phyloP scores from a whole-genome alignment of 2,888 invertebrate genomes.

The Lasioglossum morio region DNA sequence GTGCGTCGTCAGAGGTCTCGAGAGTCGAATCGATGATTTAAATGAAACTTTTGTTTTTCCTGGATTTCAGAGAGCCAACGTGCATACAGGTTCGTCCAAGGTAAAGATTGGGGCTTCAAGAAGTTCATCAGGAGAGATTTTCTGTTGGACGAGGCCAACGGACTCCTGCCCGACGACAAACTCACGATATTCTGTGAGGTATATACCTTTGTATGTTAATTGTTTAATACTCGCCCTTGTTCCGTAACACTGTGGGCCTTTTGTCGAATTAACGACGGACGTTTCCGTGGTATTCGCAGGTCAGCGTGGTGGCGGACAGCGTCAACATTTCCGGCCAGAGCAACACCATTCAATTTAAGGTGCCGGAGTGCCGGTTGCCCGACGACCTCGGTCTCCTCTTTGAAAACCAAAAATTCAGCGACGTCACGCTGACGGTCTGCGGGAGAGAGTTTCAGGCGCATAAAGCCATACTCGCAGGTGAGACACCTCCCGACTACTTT shows the following conservation, averaged over 20 bases:
- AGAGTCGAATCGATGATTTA: not conserved
- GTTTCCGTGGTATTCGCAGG: slow-evolving; percentile 83
- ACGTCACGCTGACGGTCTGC: slow-evolving; percentile 97
- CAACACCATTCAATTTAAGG: slow-evolving; percentile 98
- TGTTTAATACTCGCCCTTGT: slow-evolving; percentile 65
- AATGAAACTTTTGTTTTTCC: not conserved
- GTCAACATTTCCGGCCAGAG: slow-evolving; percentile 99
- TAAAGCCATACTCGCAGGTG: slow-evolving; percentile 96
- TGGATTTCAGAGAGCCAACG: slow-evolving; percentile 89
- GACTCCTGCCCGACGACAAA: slow-evolving; percentile 99
- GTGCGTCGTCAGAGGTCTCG: not conserved
- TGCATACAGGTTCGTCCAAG: slow-evolving; percentile 99
- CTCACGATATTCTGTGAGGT: slow-evolving; percentile 99
- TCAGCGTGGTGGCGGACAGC: slow-evolving; percentile 99
- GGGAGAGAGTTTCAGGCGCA: slow-evolving; percentile 97
- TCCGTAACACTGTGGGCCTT: not conserved
- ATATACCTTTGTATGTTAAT: slow-evolving; percentile 82
- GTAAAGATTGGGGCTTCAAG: slow-evolving; percentile 99
- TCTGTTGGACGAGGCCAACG: slow-evolving; percentile 99
- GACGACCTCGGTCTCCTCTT: slow-evolving; percentile 98
- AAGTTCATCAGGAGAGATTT: slow-evolving; percentile 99
- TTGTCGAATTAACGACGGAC: slow-evolving; percentile 51
- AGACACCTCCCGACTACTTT: slow-evolving; percentile 16
- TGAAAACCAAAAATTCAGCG: slow-evolving; percentile 98
- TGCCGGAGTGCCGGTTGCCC: slow-evolving; percentile 96